Evolutionary conservation across 1,140 invertebrate species (phyloP).

Genomic region (Babylonia areolata): DNA sequence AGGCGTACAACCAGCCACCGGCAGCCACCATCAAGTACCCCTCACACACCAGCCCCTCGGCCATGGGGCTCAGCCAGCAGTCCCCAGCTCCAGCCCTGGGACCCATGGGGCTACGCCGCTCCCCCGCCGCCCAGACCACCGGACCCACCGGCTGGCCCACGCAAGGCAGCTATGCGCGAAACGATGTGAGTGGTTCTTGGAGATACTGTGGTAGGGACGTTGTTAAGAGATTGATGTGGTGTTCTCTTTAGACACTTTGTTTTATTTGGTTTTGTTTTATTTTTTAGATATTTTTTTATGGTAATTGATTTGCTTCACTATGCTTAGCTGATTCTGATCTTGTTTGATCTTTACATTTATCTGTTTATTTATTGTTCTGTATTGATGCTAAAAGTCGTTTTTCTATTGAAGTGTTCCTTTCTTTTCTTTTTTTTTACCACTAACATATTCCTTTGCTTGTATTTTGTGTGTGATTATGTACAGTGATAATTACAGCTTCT

Average conservation of each 20-base stretch:
- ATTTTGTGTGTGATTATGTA: neutral
- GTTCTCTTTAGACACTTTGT: neutral
- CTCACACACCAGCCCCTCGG: constrained; percentile 52
- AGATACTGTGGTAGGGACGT: neutral
- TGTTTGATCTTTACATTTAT: constrained; percentile 31
- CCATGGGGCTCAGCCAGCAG: constrained; percentile 54
- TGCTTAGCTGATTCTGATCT: neutral
- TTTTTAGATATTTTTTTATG: too few relatives aligned
- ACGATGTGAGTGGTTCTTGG: constrained; percentile 52
- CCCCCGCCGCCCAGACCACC: constrained; percentile 47
- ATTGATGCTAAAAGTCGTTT: too few relatives aligned
- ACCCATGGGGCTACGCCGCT: constrained; percentile 52
- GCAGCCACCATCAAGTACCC: constrained; percentile 67
- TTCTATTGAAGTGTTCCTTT: too few relatives aligned
- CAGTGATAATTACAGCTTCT: too few relatives aligned
- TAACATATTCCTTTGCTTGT: neutral
- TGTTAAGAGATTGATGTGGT: neutral
- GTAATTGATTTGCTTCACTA: neutral
- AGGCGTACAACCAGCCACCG: constrained; percentile 49
- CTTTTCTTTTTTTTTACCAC: neutral
- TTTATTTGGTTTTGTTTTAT: neutral
- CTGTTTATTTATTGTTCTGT: constrained; percentile 8
- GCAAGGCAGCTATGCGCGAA: constrained; percentile 56
- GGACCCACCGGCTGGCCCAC: constrained; percentile 49
- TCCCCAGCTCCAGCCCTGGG: constrained; percentile 45